phyloP scores from a whole-genome alignment of 2,888 invertebrate species.

The Tetrapedia diversipes region DNA sequence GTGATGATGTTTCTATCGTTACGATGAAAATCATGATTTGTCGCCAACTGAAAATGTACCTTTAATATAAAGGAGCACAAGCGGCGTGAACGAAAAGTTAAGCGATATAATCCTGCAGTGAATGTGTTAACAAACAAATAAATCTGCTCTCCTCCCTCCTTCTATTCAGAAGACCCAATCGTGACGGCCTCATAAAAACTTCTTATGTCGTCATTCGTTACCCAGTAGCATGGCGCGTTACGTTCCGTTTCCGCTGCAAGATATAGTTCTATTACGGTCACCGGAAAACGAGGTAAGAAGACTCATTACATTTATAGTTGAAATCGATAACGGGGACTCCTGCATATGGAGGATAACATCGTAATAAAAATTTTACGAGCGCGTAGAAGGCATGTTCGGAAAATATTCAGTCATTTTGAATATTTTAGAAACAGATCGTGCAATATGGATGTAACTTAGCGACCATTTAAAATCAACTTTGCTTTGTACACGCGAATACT shows the following conservation, averaged over 20 bases:
- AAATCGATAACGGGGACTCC: slow-evolving; percentile 42
- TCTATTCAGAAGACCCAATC: not conserved
- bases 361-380: slow-evolving; percentile 50
- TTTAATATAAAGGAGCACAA: no score
- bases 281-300: slow-evolving; percentile 40
- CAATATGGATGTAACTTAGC: no score
- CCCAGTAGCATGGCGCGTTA: not conserved
- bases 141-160: not conserved
- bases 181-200: slow-evolving; percentile 4
- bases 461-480: no score
- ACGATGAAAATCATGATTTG: no score
- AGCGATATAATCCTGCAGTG: no score
- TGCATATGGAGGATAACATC: slow-evolving; percentile 3
- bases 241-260: not conserved
- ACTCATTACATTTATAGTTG: slow-evolving; percentile 49
- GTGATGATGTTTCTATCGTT: no score
- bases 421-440: no score
- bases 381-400: no score
- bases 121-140: not conserved
- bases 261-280: slow-evolving; percentile 50
- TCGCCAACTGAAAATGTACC: no score
- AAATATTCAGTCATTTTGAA: no score
- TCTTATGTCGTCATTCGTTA: not conserved
- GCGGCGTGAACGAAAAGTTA: no score
- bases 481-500: no score